A percentile compares a stretch with the other conserved stretches of the same genome.
Evolutionary conservation across 2,113 vertebrate genomes (phyloP).

Genomic region (Nanger granti): DNA sequence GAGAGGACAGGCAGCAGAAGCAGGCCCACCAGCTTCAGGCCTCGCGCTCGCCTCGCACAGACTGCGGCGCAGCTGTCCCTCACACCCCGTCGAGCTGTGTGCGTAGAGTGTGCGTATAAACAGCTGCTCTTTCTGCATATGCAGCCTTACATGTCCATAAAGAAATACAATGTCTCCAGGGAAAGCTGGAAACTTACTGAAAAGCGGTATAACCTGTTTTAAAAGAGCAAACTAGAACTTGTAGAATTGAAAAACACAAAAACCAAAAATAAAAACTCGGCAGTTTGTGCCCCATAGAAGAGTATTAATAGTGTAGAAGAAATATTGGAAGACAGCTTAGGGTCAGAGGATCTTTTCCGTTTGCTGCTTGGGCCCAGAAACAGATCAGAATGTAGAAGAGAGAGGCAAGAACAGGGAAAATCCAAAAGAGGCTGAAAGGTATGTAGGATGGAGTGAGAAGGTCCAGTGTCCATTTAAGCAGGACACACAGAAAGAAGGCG

Average conservation of each 20-base stretch:
- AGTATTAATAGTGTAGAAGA: neutral
- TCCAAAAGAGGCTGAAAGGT: neutral
- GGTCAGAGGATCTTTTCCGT: neutral
- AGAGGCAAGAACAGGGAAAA: neutral
- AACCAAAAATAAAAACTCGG: neutral
- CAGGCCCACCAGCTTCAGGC: neutral
- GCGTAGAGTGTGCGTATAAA: neutral
- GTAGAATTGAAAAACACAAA: neutral
- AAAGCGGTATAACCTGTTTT: neutral
- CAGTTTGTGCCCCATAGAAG: neutral
- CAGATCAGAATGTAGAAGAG: neutral
- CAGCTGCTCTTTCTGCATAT: neutral
- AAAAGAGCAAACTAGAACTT: neutral
- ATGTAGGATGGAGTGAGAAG: rapidly evolving
- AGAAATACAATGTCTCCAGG: neutral
- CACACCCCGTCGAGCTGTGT: neutral
- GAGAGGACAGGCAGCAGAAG: neutral
- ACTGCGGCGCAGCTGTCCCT: neutral
- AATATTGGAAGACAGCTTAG: neutral
- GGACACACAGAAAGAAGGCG: neutral
- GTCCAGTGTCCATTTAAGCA: rapidly evolving
- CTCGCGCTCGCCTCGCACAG: too few species aligned
- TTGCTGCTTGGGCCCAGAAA: neutral
- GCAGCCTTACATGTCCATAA: neutral
- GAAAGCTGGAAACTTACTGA: neutral